These are phyloP conservation scores for Bombycilla garrulus DNA, from an alignment of 2,113 vertebrate genomes.

Conservation along the genomic window DNA sequence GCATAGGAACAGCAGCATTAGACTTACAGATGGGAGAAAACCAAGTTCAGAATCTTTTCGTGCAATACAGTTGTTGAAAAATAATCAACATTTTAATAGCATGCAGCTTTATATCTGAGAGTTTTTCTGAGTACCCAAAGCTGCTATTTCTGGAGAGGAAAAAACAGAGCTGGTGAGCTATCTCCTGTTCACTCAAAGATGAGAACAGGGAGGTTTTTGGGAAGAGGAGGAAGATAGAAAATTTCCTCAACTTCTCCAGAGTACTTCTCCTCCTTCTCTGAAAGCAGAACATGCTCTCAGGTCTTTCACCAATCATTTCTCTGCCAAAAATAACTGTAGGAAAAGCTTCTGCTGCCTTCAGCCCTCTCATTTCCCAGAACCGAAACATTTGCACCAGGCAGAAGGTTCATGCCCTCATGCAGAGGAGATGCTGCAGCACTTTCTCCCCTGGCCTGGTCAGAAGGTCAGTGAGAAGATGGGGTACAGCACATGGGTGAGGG, in stretches of 20 bases:
- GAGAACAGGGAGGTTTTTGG: background rate
- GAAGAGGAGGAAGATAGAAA: background rate
- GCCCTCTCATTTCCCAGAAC: background rate
- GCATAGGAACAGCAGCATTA: background rate
- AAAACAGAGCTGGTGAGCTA: background rate
- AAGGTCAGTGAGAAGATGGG: background rate
- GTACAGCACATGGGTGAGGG: background rate
- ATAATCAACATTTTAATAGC: background rate
- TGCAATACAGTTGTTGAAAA: conserved; percentile 14
- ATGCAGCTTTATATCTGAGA: background rate
- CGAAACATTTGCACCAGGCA: background rate
- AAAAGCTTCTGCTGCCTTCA: background rate
- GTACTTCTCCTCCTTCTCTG: background rate
- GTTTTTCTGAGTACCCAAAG: background rate
- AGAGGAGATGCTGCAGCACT: background rate
- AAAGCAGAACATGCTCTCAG: background rate
- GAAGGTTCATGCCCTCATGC: background rate
- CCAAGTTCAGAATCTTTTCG: background rate
- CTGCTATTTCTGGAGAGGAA: background rate
- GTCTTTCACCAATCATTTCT: background rate
- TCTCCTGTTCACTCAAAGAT: background rate
- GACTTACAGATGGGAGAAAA: conserved; percentile 30
- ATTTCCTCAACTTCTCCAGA: background rate
- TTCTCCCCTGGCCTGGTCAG: background rate
- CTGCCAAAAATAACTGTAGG: background rate